phyloP scores from a whole-genome alignment of 2,888 invertebrate genomes.

The Epirrhoe alternata region DNA sequence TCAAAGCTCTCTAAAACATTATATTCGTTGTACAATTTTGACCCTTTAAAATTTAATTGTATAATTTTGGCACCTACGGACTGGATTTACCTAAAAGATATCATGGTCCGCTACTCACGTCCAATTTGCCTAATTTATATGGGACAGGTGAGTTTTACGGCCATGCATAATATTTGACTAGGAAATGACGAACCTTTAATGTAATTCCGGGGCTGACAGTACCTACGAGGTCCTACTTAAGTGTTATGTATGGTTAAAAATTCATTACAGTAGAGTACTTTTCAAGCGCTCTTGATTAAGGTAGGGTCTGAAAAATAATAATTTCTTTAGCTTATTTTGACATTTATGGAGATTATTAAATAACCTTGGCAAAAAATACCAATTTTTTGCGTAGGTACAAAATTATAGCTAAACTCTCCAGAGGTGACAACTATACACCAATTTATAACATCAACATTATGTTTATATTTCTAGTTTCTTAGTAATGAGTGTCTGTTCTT shows the following conservation, averaged over 20 bases:
- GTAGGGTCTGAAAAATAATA: too few species aligned
- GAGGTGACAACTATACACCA: too few species aligned
- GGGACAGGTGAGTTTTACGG: slow-evolving; percentile 53
- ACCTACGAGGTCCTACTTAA: slow-evolving; percentile 9
- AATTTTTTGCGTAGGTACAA: too few species aligned
- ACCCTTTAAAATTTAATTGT: background rate
- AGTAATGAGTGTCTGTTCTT: too few species aligned
- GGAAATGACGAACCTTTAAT: slow-evolving; percentile 46
- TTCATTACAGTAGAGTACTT: slow-evolving; percentile 1
- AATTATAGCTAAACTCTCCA: too few species aligned
- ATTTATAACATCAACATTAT: too few species aligned
- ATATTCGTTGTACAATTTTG: background rate
- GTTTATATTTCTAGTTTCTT: too few species aligned
- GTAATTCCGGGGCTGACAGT: slow-evolving; percentile 42
- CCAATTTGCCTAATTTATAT: slow-evolving; percentile 58
- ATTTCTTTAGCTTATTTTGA: too few species aligned
- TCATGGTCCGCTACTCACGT: slow-evolving; percentile 56
- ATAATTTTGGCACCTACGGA: slow-evolving; percentile 2
- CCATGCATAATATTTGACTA: slow-evolving; percentile 53
- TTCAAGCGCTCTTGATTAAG: background rate
- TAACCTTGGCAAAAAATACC: too few species aligned
- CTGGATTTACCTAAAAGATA: slow-evolving; percentile 50
- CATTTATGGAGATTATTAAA: too few species aligned
- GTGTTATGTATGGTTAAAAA: slow-evolving; percentile 8
- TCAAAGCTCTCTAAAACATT: background rate